These are phyloP conservation scores for Sebastes jordani DNA, from an alignment of 2,797 vertebrate genomes.

Conservation along the genomic window DNA sequence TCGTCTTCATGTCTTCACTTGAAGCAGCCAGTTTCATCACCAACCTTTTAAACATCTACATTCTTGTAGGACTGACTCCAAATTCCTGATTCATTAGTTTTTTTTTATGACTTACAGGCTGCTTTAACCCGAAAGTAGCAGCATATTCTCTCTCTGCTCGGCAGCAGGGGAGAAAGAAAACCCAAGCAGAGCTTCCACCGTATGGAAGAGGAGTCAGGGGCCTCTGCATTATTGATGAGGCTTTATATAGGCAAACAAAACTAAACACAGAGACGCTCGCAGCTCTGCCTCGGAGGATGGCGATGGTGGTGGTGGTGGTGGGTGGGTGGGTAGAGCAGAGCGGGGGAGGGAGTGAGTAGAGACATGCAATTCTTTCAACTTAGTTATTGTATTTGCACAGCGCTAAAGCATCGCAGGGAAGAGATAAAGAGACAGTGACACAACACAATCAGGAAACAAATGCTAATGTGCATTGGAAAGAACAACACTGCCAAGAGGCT, in stretches of 20 bases:
- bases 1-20: constrained; percentile 3
- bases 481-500: constrained; percentile 43
- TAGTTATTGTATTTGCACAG: constrained; percentile 60
- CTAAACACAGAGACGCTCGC: constrained; percentile 70
- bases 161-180: constrained; percentile 46
- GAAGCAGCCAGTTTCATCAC: neutral
- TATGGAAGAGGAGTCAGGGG: constrained; percentile 76
- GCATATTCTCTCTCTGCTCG: constrained; percentile 20
- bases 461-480: constrained; percentile 40
- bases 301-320: constrained; percentile 23
- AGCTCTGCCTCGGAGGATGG: constrained; percentile 62
- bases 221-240: constrained; percentile 80
- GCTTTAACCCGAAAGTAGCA: constrained; percentile 24
- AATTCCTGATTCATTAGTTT: constrained; percentile 17
- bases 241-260: constrained; percentile 81
- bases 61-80: neutral
- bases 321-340: constrained; percentile 37
- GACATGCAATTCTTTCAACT: constrained; percentile 61
- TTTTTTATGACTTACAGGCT: neutral
- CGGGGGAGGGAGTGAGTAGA: constrained; percentile 44
- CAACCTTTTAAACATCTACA: neutral
- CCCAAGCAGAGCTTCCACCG: constrained; percentile 46
- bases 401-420: constrained; percentile 13
- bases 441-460: constrained; percentile 47
- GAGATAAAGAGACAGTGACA: constrained; percentile 46